Conservation (phyloP, 2,797 vertebrate species). For the Gobionotothen gibberifrons region DNA sequence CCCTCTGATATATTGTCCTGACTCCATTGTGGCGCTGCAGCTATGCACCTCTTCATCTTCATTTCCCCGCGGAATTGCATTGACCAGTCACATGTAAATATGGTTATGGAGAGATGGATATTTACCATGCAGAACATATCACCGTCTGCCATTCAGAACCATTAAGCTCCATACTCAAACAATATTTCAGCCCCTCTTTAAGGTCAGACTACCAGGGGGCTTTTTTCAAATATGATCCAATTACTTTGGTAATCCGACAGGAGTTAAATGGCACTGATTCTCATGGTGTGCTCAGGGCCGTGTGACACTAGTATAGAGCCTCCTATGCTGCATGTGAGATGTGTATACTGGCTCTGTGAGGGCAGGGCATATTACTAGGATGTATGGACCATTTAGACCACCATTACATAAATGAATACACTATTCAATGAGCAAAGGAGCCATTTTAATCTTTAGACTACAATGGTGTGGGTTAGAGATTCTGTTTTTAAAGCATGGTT, state of each 20-base stretch:
- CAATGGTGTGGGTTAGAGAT: slow-evolving; percentile 11
- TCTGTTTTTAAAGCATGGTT: slow-evolving; percentile 14
- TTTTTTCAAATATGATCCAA: slow-evolving; percentile 51
- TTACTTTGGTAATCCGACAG: slow-evolving; percentile 65
- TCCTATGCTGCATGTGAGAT: slow-evolving; percentile 36
- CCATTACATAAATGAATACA: slow-evolving; percentile 60
- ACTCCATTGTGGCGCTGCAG: slow-evolving; percentile 34
- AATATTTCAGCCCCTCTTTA: slow-evolving; percentile 53
- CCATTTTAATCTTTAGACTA: slow-evolving; percentile 30
- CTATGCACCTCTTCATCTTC: slow-evolving; percentile 59
- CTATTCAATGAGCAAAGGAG: slow-evolving; percentile 39
- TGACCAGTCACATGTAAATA: slow-evolving; percentile 60
- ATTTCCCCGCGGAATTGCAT: slow-evolving; percentile 59
- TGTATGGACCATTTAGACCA: slow-evolving; percentile 63
- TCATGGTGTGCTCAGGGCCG: slow-evolving; percentile 31
- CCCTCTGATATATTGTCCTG: slow-evolving; percentile 46
- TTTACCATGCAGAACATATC: slow-evolving; percentile 66
- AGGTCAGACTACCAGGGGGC: slow-evolving; percentile 40
- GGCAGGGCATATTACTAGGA: slow-evolving; percentile 44
- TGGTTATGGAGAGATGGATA: slow-evolving; percentile 54
- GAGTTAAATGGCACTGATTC: slow-evolving; percentile 67
- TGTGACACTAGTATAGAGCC: slow-evolving; percentile 23
- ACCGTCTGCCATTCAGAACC: slow-evolving; percentile 41
- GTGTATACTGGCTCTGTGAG: slow-evolving; percentile 60
- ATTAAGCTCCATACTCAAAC: slow-evolving; percentile 55